Conservation (phyloP, 2,113 vertebrate genomes). For the Embiotoca jacksoni region DNA sequence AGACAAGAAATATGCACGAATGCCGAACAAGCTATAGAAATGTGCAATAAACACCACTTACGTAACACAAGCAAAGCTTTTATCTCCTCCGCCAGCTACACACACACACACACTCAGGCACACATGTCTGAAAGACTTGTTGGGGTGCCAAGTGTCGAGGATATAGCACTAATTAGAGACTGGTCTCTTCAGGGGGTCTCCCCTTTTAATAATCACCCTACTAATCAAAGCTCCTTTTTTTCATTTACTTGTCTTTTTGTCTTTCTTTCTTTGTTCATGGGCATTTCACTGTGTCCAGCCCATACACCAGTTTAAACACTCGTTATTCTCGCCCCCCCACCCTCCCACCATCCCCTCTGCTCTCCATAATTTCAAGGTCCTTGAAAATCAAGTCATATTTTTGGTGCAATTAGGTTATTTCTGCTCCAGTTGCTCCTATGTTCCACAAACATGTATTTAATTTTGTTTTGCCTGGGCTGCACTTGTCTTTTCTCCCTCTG, state of each 20-base stretch:
- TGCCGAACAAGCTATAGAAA: neutral
- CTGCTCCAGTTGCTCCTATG: slow-evolving; percentile 61
- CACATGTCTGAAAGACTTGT: slow-evolving; percentile 49
- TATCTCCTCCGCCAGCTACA: neutral
- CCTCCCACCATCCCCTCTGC: neutral
- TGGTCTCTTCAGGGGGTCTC: slow-evolving; percentile 60
- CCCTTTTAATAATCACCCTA: slow-evolving; percentile 65
- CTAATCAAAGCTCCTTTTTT: slow-evolving; percentile 61
- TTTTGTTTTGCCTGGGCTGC: slow-evolving; percentile 53
- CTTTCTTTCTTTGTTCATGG: slow-evolving; percentile 22
- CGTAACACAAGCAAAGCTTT: slow-evolving; percentile 39
- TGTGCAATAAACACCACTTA: slow-evolving; percentile 42
- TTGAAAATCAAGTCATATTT: slow-evolving; percentile 67
- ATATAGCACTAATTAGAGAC: slow-evolving; percentile 75
- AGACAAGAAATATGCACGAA: slow-evolving; percentile 21
- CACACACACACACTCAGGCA: neutral
- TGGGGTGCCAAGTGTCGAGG: slow-evolving; percentile 61
- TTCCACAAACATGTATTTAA: slow-evolving; percentile 61
- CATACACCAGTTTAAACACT: slow-evolving; percentile 23
- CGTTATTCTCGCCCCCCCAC: slow-evolving; percentile 1
- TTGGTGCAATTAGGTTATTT: slow-evolving; percentile 70
- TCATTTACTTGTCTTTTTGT: slow-evolving; percentile 17
- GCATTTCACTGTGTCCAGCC: slow-evolving; percentile 14
- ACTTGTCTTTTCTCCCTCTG: slow-evolving; percentile 40
- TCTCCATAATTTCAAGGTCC: slow-evolving; percentile 59